Conservation (phyloP, 2,797 vertebrate species). For the Bradypus variegatus region DNA sequence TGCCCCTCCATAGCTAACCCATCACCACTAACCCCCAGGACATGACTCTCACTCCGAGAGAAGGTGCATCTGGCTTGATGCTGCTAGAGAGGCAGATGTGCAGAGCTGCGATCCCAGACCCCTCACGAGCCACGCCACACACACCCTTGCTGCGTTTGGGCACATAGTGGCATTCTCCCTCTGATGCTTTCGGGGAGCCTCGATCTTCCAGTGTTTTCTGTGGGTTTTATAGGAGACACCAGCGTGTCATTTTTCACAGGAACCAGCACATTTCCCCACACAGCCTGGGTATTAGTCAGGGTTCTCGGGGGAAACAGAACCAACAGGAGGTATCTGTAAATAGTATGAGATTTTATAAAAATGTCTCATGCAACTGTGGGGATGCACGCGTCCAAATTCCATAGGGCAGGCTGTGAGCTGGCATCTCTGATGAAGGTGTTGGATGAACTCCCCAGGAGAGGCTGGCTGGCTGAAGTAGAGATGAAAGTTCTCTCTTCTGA, state of each 20-base stretch:
- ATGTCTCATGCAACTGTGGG: too few species aligned
- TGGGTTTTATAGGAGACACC: background rate
- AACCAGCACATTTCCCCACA: rapidly evolving
- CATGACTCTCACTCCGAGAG: background rate
- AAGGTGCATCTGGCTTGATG: rapidly evolving
- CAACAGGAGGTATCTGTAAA: too few species aligned
- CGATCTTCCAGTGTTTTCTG: background rate
- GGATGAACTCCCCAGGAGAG: too few species aligned
- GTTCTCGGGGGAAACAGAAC: too few species aligned
- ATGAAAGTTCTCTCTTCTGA: too few species aligned
- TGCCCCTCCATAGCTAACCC: background rate
- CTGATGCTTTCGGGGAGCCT: background rate
- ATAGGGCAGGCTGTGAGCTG: too few species aligned
- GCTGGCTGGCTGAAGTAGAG: too few species aligned
- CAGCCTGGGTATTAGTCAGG: too few species aligned
- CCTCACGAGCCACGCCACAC: rapidly evolving
- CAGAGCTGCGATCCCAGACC: too few species aligned
- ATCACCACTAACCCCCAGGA: background rate
- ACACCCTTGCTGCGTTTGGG: rapidly evolving
- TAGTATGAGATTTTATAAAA: too few species aligned
- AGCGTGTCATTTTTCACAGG: background rate
- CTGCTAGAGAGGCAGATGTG: rapidly evolving
- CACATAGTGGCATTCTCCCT: rapidly evolving
- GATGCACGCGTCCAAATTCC: too few species aligned
- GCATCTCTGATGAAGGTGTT: too few species aligned